These are phyloP conservation scores for Pantherophis guttatus DNA, from an alignment of 2,113 vertebrate species.

Conservation along the genomic window DNA sequence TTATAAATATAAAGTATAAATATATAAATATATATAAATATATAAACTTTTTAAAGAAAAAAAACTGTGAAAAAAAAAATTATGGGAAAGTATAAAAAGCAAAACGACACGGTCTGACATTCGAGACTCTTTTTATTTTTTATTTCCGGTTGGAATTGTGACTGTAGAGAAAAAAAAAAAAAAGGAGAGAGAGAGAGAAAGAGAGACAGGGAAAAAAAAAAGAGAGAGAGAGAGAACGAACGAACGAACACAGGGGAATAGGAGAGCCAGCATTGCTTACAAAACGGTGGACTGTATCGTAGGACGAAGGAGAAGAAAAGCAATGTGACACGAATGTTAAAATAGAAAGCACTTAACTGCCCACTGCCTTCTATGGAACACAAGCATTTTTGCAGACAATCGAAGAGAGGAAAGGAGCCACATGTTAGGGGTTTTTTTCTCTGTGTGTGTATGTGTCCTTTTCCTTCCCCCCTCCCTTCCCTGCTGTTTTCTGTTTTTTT, in stretches of 20 bases:
- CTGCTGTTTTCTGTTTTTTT: conserved; percentile 57
- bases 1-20: conserved; percentile 79
- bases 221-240: neutral
- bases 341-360: conserved; percentile 84
- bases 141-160: conserved; percentile 79
- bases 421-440: conserved; percentile 36
- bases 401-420: conserved; percentile 77
- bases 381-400: conserved; percentile 82
- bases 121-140: conserved; percentile 77
- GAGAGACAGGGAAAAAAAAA: neutral
- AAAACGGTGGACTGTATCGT: conserved; percentile 64
- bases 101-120: conserved; percentile 71
- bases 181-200: neutral
- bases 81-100: conserved; percentile 69
- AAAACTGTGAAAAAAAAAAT: conserved; percentile 79
- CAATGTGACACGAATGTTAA: conserved; percentile 70
- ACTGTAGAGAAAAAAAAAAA: conserved; percentile 60
- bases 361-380: conserved; percentile 68
- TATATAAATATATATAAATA: conserved; percentile 80
- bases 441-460: no score
- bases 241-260: conserved; percentile 63
- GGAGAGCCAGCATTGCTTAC: conserved; percentile 11
- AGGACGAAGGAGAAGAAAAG: conserved; percentile 55
- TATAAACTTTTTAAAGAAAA: conserved; percentile 66
- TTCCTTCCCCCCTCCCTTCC: conserved; percentile 57